Evolutionary conservation across 2,113 vertebrate species (phyloP).

Genomic region (Atherinomorus stipes): DNA sequence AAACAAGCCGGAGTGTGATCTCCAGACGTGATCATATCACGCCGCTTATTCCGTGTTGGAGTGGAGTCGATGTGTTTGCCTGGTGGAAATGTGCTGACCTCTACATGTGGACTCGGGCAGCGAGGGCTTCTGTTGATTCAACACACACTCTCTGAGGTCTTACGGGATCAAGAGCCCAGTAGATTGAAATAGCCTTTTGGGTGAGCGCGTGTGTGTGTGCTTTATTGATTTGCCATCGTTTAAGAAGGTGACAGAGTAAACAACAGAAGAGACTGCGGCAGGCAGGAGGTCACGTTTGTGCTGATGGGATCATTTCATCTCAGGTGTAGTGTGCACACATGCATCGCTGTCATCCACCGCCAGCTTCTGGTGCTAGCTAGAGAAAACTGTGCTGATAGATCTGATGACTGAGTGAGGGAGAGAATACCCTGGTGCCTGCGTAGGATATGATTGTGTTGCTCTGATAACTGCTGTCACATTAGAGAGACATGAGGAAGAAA

Average conservation of each 20-base stretch:
- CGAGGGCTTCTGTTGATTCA: conserved; percentile 57
- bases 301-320: conserved; percentile 47
- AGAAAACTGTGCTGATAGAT: conserved; percentile 1
- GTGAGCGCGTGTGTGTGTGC: conserved; percentile 36
- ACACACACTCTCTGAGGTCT: conserved; percentile 42
- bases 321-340: conserved; percentile 18
- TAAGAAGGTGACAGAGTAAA: conserved; percentile 67
- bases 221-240: conserved; percentile 71
- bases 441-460: neutral
- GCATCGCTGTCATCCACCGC: conserved; percentile 21
- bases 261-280: conserved; percentile 48
- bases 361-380: conserved; percentile 4
- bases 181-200: conserved; percentile 41
- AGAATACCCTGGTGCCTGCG: neutral
- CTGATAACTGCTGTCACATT: neutral
- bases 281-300: conserved; percentile 53
- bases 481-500: too few relatives aligned
- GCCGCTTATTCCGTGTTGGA: conserved; percentile 19
- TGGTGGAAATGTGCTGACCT: conserved; percentile 41
- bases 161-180: conserved; percentile 52
- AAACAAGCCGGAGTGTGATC: neutral
- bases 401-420: neutral
- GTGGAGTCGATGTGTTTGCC: conserved; percentile 28
- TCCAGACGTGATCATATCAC: neutral
- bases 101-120: conserved; percentile 31